Conservation (phyloP, 2,797 vertebrate species). For the Sparus aurata region DNA sequence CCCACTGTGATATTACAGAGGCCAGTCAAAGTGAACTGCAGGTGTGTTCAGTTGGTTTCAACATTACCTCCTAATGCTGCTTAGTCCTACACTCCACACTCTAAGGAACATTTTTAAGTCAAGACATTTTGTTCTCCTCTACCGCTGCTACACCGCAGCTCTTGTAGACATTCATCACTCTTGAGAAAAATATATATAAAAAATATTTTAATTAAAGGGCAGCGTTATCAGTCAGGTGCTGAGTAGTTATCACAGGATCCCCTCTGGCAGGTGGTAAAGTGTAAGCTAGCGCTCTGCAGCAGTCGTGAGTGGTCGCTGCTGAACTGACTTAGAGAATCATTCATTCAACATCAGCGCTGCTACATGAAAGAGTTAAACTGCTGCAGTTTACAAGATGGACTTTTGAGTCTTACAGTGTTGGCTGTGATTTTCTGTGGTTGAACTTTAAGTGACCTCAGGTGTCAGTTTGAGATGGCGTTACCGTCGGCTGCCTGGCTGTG, state of each 20-base stretch:
- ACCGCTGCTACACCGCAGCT: too few relatives aligned
- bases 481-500: background rate
- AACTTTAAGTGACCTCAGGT: background rate
- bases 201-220: constrained; percentile 46
- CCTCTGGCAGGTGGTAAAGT: constrained; percentile 42
- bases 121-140: too few relatives aligned
- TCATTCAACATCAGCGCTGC: constrained; percentile 21
- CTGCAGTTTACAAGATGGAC: background rate
- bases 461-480: background rate
- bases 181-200: too few relatives aligned
- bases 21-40: too few relatives aligned
- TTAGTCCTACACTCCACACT: too few relatives aligned
- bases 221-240: constrained; percentile 40
- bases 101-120: too few relatives aligned
- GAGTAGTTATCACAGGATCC: constrained; percentile 35
- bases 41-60: too few relatives aligned
- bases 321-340: constrained; percentile 36
- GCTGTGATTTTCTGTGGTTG: background rate
- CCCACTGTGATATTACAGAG: constrained; percentile 2
- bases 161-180: constrained; percentile 5
- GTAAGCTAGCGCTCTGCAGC: constrained; percentile 24
- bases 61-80: too few relatives aligned
- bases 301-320: constrained; percentile 27
- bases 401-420: background rate
- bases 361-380: constrained; percentile 3